Percentiles rank a stretch among this genome's conserved stretches.
These are phyloP conservation scores for Casuarius casuarius DNA, from an alignment of 2,113 vertebrate genomes.

Conservation along the genomic window DNA sequence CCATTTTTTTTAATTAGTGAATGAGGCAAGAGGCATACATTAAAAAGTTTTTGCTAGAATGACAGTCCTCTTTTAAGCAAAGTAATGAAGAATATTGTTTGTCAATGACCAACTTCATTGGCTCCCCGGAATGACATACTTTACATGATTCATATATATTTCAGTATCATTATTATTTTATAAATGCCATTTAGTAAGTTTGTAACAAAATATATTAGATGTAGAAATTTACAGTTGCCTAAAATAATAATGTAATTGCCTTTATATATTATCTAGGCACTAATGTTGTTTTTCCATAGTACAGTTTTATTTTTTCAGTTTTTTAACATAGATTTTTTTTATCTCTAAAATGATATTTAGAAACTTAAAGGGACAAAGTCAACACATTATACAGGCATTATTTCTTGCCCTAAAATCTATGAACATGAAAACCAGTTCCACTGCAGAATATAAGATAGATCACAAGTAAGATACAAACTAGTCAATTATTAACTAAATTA, in stretches of 20 bases:
- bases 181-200: constrained; percentile 78
- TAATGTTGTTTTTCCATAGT: constrained; percentile 54
- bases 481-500: background rate
- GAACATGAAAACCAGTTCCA: background rate
- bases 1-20: background rate
- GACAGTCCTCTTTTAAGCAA: constrained; percentile 62
- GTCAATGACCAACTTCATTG: constrained; percentile 62
- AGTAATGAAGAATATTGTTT: constrained; percentile 48
- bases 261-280: constrained; percentile 78
- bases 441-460: background rate
- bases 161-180: constrained; percentile 83
- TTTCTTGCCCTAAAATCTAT: background rate
- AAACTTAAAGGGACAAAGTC: constrained; percentile 17
- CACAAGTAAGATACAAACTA: background rate
- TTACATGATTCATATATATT: constrained; percentile 78
- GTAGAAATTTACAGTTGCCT: constrained; percentile 78
- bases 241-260: constrained; percentile 83
- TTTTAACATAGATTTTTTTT: constrained; percentile 47
- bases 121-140: constrained; percentile 72
- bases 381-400: background rate
- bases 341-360: background rate
- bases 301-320: background rate
- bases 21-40: background rate
- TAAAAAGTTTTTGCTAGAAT: background rate
- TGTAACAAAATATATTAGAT: constrained; percentile 69